These are phyloP conservation scores for Ursus arctos DNA, from an alignment of 2,113 vertebrate species.

Conservation along the genomic window DNA sequence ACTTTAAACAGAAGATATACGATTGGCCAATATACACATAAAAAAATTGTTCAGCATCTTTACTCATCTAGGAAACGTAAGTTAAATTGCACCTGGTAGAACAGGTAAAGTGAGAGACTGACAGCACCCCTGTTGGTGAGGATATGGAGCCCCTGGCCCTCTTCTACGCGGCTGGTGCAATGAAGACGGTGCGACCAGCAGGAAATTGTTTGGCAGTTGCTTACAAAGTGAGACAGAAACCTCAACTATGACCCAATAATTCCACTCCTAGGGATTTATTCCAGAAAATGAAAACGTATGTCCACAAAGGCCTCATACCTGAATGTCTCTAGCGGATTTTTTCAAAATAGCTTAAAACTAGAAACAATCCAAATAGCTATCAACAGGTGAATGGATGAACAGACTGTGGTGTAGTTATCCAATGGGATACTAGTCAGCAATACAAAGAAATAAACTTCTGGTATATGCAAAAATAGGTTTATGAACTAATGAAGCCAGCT, in stretches of 20 bases:
- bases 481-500: neutral
- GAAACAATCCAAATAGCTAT: neutral
- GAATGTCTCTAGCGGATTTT: neutral
- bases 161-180: neutral
- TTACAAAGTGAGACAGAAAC: neutral
- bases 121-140: no score
- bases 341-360: slow-evolving; percentile 23
- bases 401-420: neutral
- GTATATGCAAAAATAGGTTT: neutral
- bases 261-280: neutral
- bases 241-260: neutral
- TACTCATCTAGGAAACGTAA: neutral
- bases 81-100: neutral
- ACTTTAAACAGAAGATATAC: neutral
- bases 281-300: slow-evolving; percentile 19
- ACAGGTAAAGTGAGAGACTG: neutral
- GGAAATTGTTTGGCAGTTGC: neutral
- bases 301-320: neutral
- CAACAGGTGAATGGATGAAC: neutral
- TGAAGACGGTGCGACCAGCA: neutral
- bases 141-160: fast-evolving
- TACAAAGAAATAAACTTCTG: neutral
- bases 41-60: neutral
- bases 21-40: neutral
- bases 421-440: neutral